These are phyloP conservation scores for Heterodera schachtii DNA, from an alignment of 1,140 invertebrate genomes.

Conservation along the genomic window DNA sequence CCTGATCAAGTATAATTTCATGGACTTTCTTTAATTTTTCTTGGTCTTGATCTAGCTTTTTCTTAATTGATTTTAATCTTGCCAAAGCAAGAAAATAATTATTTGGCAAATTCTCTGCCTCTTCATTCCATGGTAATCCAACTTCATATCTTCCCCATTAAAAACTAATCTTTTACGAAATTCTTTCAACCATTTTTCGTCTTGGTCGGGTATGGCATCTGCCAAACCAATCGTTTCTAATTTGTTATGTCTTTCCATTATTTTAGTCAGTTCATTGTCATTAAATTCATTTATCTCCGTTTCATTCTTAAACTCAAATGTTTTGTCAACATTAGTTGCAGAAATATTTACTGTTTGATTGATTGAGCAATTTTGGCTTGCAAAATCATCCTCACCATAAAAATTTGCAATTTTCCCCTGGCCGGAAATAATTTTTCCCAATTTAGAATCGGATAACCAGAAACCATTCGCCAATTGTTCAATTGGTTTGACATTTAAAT, in stretches of 20 bases:
- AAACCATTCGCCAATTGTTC: constrained; percentile 12
- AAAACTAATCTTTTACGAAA: background rate
- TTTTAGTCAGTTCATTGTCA: background rate
- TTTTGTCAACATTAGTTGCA: background rate
- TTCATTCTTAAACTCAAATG: too few species aligned
- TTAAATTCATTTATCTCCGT: too few species aligned
- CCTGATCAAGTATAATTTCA: background rate
- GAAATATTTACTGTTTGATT: background rate
- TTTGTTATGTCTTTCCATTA: background rate
- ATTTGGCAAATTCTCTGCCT: too few species aligned
- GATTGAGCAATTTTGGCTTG: too few species aligned
- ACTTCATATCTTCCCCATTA: too few species aligned
- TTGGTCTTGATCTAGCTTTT: background rate
- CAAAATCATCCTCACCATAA: too few species aligned
- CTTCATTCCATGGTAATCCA: too few species aligned
- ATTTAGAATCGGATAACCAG: background rate
- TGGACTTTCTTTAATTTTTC: background rate
- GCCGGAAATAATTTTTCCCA: constrained; percentile 10
- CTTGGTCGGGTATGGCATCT: background rate
- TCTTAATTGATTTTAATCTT: background rate
- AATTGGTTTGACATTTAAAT: background rate
- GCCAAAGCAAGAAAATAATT: background rate
- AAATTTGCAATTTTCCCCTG: background rate
- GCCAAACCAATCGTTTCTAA: constrained; percentile 6
- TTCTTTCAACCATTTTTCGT: constrained; percentile 7